Evolutionary conservation across 2,888 invertebrate genomes (phyloP), one percentile per base, ranked within the genome.

Genomic region (Acleris emargana): DNA sequence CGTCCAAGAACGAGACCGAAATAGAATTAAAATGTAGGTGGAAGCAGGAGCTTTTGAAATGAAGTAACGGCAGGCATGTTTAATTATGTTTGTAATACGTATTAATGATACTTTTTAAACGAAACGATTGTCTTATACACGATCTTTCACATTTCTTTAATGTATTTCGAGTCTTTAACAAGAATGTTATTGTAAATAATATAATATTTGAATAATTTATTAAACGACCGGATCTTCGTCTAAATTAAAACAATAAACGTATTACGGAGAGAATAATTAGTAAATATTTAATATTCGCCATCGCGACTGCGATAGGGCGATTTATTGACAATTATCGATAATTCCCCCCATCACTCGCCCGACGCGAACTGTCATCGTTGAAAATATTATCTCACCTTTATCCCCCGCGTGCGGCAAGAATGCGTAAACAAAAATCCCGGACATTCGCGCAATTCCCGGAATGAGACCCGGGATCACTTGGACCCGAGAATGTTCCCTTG

Each of bases 341-440:
- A 17, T 11, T 38, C 25, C n/a, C 38, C 67, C 16, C 77, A 67
- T 70, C 76, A 68, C 73, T 75, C 68, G 49, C 57, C 16, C 57
- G 47, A n/a, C 64, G 54, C 59, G 43, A 52, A 58, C 62, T 64
- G 69, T 67, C 70, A 69, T 69, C 66, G 67, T 64, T 55, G 64
- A 62, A 69, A 71, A 70, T 78, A 78, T 80, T 77, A 78, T 77
- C 72, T 69, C 76, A 81, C 81, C 80, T 84, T 81, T 76, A 81
- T 80, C 80, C 75, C 73, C 70, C 72, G 69, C 76, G 74, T 70
- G 70, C 75, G 74, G 69, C 64, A 67, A 73, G 79, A 80, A 81
- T 81, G 79, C 76, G 82, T 82, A 85, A 86, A 86, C 84, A 83
- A 87, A 84, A 81, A 83, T 82, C 73, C 76, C 63, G 58, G 76